Base-by-base conservation (phyloP, 2,797 vertebrate genomes). In the Amazona finschi region DNA sequence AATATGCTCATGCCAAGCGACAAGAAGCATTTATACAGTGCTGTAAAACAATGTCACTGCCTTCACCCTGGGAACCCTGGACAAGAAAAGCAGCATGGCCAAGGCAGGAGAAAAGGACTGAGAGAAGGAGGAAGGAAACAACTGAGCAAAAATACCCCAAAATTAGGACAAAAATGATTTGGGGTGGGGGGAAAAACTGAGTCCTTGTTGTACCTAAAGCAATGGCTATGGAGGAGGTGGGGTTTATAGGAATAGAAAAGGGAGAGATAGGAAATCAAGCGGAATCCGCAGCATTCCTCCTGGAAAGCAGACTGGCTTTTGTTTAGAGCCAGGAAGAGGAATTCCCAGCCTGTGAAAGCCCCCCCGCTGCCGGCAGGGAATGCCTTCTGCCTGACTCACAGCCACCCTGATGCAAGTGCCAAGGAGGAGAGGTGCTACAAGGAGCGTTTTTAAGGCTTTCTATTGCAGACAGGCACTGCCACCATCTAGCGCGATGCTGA, bases 371-470 rank as follows among this genome's bases (percentile, higher is more conserved):
- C 4, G 1, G 52, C 39, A 43, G 73, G 74, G 77, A 89, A 81
- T 39, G 73, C 64, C 89, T 83, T 70, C 91, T 84, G 77, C 66
- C 70, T 79, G 67, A 80, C 80, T 80, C 92, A 86, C 73, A 62
- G 62, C 30, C 41, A 75, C 72, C 53, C 41, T 9, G 13, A 9
- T 44, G 36, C 17, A 78, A 65, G 78, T 33, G 55, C 39, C 88
- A 66, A 50, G 28, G 57, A 73, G 36, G 4, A 90, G 41, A 79
- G 33, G 69, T 30, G 61, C 39, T 28, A 28, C 19, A 24, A 50
- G 67, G 28, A 85, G 31, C 0, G 1, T 5, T 78, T 2, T 8
- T 8, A 12, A 61, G 46, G 58, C 17, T 91, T 79, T 38, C 61
- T 60, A 3, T 10, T 39, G n/a, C 52, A 80, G 47, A 50, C 24